Base-by-base conservation (phyloP, 2,113 vertebrate species). In the Sardina pilchardus region DNA sequence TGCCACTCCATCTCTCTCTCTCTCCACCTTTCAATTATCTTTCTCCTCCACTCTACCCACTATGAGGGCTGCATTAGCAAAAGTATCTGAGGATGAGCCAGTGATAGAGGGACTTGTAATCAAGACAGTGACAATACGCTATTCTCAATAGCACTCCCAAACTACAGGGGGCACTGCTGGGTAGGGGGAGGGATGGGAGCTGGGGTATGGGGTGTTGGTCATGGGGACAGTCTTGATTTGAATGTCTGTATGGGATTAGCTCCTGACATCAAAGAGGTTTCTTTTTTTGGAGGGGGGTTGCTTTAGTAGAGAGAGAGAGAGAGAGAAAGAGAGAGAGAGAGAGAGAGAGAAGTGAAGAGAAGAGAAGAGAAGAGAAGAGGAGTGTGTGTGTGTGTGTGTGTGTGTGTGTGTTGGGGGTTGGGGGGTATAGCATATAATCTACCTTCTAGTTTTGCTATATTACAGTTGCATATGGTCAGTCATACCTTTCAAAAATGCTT, bases 41-140 rank as follows among this genome's bases (percentile, higher is more conserved):
- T 47, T 71, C 16, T 47, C 24, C 81, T 82, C 10, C 63, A 2
- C 63, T 71, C 6, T 30, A 63, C 21, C 34, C 82, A 71, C 45
- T 34, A 39, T 48, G 81, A 43, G 59, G 30, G 42, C 71, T 81
- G 45, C 44, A 82, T 42, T 81, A 43, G 45, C 21, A n/a, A 24
- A 26, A 75, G 63, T 85, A 53, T 81, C 71, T 44, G 42, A 81
- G 81, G 84, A 50, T 26, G 5, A 9, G 26, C 21, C 81, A 42
- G 56, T 83, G 71, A 89, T 87, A 34, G 50, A 86, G 84, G 47
- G 75, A 71, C 81, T 50, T 34, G 34, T 59, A 78, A 82, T 71
- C 82, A 89, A 87, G n/a, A 84, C 30, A 53, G 36, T 71, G 26
- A 71, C 39, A 34, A 71, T 16, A 81, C 12, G 45, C 12, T 47